Evolutionary conservation across 2,888 invertebrate species (phyloP).

Genomic region (Zonitis immaculata): DNA sequence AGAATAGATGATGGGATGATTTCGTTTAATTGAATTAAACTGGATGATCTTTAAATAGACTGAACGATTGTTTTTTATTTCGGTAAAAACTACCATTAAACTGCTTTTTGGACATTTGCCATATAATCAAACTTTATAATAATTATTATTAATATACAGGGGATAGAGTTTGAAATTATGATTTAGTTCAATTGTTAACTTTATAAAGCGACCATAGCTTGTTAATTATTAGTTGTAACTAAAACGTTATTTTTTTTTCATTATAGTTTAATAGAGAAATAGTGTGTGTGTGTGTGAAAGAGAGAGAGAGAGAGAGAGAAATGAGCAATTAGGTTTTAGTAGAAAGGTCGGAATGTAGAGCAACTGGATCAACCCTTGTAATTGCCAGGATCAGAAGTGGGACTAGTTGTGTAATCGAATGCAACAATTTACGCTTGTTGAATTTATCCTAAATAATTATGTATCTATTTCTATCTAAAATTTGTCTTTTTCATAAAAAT

Average conservation of each 20-base stretch:
- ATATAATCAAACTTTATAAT: background rate
- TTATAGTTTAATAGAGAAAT: no score
- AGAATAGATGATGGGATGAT: background rate
- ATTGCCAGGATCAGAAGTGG: background rate
- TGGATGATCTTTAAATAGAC: background rate
- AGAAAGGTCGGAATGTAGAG: background rate
- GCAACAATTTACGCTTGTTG: constrained; percentile 1
- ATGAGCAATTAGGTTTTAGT: background rate
- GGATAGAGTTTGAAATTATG: background rate
- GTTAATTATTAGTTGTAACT: background rate
- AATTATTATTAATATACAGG: background rate
- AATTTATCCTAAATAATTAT: background rate
- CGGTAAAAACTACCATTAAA: no score
- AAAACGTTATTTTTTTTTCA: background rate
- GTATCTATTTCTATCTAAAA: no score
- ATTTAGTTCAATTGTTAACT: background rate
- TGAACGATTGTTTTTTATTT: background rate
- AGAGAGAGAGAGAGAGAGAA: no score
- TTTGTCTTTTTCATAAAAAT: background rate
- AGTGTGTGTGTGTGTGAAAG: no score
- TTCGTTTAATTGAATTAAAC: background rate
- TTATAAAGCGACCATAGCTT: background rate
- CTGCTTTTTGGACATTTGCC: background rate
- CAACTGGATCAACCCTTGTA: background rate
- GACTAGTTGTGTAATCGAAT: background rate